Base-by-base conservation (phyloP, 1,140 invertebrate species). In the Dryas iulia region DNA sequence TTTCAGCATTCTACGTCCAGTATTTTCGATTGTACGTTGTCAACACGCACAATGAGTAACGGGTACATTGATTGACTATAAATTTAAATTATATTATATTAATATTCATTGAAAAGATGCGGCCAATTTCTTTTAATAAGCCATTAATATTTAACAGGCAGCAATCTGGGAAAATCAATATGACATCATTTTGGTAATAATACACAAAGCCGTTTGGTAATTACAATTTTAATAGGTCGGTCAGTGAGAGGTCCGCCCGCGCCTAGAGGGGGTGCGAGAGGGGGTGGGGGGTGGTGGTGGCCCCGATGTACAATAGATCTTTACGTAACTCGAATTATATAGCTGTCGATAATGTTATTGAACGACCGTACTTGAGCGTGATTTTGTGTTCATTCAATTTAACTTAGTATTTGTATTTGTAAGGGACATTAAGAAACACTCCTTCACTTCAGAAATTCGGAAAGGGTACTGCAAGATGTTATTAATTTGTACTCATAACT, bases 171-270 rank as follows among this genome's bases (percentile, higher is more conserved):
- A 77, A 74, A 77, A 82, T 85, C 80, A 78, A 85, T 83, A 83
- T 78, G 77, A 79, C 71, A 80, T 80, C 66, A 81, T 82, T 86
- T 81, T 72, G 72, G 81, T 77, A 83, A 82, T 85, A 87, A 87
- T 78, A 89, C 74, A 78, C 71, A 83, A 82, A 83, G 78, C 76
- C 76, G 76, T 78, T 78, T 77, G 77, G 79, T 89, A 87, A 89
- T 89, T 87, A 87, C 81, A 81, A 84, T 86, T 87, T 89, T 89
- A 87, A 86, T 86, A 81, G 84, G 78, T 85, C 77, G 81, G 84
- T 86, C 84, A 86, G 71, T 56, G 74, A 65, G 64, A 72, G 76
- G 75, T 67, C 53, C 69, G 24, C 63, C 31, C 60, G 39, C 33
- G 63, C 21, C 10, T 33, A 21, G 14, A 59, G 23, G 62, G 39